phyloP scores from a whole-genome alignment of 2,113 vertebrate genomes.

The Cettia cetti region DNA sequence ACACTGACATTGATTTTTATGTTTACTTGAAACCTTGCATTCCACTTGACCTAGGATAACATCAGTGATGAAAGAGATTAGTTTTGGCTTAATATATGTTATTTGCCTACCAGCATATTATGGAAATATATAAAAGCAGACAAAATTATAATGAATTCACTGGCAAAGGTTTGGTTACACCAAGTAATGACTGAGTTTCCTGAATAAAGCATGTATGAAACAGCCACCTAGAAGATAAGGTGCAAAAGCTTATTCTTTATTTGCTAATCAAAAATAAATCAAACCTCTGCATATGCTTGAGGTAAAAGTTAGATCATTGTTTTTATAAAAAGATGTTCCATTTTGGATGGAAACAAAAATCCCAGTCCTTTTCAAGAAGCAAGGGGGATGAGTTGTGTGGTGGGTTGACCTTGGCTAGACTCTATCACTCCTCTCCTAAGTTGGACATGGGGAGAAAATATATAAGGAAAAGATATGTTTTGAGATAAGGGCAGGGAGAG shows the following conservation, averaged over 20 bases:
- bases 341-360: background rate
- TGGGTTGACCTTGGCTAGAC: background rate
- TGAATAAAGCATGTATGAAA: background rate
- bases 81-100: background rate
- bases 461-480: background rate
- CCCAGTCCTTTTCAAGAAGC: background rate
- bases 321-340: background rate
- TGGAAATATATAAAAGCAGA: background rate
- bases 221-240: background rate
- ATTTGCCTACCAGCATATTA: background rate
- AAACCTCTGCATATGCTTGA: background rate
- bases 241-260: background rate
- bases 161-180: background rate
- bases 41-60: background rate
- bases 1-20: background rate
- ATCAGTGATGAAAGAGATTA: background rate
- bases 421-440: background rate
- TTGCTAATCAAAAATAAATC: background rate
- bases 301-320: background rate
- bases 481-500: background rate
- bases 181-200: background rate
- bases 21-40: background rate
- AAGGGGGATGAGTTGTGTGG: background rate
- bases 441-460: background rate
- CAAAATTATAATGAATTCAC: background rate